Conservation (phyloP, 2,888 invertebrate species). For the Latrodectus hesperus region DNA sequence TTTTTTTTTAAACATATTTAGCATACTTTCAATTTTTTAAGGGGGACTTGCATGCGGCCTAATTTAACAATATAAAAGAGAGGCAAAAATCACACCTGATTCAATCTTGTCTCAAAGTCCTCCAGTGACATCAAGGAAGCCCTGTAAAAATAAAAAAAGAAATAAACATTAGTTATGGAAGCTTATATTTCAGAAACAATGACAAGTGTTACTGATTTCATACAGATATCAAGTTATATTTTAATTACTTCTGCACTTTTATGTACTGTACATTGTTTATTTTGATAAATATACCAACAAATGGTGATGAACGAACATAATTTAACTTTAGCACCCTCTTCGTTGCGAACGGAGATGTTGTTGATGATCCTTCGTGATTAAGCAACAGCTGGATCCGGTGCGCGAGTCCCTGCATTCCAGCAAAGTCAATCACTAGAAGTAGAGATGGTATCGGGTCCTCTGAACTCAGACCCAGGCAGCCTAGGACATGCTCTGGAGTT, state of each 20-base stretch:
- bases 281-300: background rate
- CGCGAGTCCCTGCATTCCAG: no score
- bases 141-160: conserved; percentile 77
- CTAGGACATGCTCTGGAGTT: no score
- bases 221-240: background rate
- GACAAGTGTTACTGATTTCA: background rate
- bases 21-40: no score
- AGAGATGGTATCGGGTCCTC: no score
- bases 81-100: conserved; percentile 78
- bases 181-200: background rate
- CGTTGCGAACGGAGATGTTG: no score
- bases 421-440: no score
- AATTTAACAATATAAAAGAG: no score
- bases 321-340: background rate
- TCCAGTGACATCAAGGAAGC: conserved; percentile 93
- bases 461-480: no score
- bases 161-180: background rate
- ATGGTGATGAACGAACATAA: background rate
- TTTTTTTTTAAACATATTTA: no score
- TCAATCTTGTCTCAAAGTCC: conserved; percentile 92
- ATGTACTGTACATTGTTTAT: background rate
- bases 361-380: no score
- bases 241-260: background rate
- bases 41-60: no score
- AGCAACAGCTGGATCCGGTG: no score